phyloP scores from a whole-genome alignment of 2,113 vertebrate genomes.

The Talpa occidentalis region DNA sequence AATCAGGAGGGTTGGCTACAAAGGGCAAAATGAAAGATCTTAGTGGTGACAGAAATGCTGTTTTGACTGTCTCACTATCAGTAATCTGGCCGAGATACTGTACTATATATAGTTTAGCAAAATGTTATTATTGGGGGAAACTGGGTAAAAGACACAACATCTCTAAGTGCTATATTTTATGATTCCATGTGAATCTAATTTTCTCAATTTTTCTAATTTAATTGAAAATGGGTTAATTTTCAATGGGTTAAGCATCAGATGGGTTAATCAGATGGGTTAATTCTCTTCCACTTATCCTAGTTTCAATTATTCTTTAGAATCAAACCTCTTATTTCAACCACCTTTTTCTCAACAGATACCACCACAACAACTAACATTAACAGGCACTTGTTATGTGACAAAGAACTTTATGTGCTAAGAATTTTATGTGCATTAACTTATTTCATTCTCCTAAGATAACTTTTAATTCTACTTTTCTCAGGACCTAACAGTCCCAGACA shows the following conservation, averaged over 20 bases:
- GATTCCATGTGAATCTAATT: background rate
- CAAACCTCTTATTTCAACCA: background rate
- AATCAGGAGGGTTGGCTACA: background rate
- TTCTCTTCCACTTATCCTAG: background rate
- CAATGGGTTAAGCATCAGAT: too few species aligned
- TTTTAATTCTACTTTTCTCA: background rate
- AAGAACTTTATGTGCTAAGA: background rate
- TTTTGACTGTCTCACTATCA: background rate
- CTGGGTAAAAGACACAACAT: background rate
- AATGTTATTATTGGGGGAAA: background rate
- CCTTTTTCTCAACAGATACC: background rate
- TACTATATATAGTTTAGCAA: background rate
- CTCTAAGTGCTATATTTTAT: background rate
- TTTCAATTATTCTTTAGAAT: background rate
- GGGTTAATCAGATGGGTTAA: background rate
- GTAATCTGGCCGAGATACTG: background rate
- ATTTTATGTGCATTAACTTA: background rate
- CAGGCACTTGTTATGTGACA: background rate
- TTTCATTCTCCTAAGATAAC: background rate
- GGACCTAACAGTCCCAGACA: background rate
- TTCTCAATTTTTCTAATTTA: constrained; percentile 25
- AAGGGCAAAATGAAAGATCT: background rate
- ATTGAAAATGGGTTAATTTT: too few species aligned
- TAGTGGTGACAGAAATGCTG: background rate
- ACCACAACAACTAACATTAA: background rate